Conservation (phyloP, 2,888 invertebrate species). For the Corythucha ciliata region DNA sequence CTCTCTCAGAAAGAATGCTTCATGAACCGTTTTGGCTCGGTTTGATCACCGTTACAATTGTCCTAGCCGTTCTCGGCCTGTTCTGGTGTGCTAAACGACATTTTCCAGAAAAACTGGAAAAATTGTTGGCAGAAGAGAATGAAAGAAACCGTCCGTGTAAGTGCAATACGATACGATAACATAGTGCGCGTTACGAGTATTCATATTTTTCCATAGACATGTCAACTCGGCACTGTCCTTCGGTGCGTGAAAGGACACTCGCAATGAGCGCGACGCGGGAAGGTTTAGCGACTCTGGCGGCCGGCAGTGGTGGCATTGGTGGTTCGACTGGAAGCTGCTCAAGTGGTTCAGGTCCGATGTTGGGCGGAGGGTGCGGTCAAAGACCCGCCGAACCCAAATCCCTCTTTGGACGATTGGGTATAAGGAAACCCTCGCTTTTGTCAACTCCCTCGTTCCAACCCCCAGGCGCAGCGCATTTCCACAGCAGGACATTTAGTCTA, state of each 20-base stretch:
- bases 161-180: too few species aligned
- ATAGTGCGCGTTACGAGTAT: too few species aligned
- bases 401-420: conserved; percentile 73
- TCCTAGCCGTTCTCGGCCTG: conserved; percentile 66
- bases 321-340: conserved; percentile 15
- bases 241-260: conserved; percentile 50
- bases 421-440: conserved; percentile 78
- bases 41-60: conserved; percentile 70
- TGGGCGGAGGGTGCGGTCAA: too few species aligned
- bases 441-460: conserved; percentile 59
- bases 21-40: conserved; percentile 86
- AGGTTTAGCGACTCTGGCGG: conserved; percentile 41
- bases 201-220: conserved; percentile 16
- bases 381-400: conserved; percentile 37
- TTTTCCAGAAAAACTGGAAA: conserved; percentile 77
- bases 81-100: conserved; percentile 78
- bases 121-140: conserved; percentile 68
- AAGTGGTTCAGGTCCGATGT: conserved; percentile 19
- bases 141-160: conserved; percentile 61
- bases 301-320: conserved; percentile 40
- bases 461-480: conserved; percentile 37
- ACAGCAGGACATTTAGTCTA: conserved; percentile 69
- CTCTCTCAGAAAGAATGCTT: conserved; percentile 68
- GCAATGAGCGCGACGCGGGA: conserved; percentile 25
- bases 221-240: conserved; percentile 43